Conservation (phyloP, 2,888 invertebrate species). For the Scaptomyza tumidula region DNA sequence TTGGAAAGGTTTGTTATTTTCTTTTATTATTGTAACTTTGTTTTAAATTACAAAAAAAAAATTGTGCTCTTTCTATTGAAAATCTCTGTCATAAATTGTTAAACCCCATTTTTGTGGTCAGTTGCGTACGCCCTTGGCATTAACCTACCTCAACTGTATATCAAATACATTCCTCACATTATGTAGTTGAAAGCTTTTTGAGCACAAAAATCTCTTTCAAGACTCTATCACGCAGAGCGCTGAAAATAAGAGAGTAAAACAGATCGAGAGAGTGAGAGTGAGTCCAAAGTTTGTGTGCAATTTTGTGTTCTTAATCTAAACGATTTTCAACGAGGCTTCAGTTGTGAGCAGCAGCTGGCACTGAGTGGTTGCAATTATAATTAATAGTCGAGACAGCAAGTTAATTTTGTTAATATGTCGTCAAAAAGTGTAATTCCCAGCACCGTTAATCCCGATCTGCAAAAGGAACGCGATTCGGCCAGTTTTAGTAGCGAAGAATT, state of each 20-base stretch:
- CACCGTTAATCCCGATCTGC: constrained; percentile 88
- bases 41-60: neutral
- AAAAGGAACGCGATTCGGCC: constrained; percentile 89
- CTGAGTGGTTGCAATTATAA: constrained; percentile 5
- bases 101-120: neutral
- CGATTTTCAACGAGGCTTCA: constrained; percentile 3
- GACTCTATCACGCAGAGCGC: neutral
- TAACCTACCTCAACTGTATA: neutral
- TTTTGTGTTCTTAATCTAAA: neutral
- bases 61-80: neutral
- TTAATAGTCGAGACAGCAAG: neutral
- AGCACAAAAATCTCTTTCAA: constrained; percentile 3
- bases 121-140: neutral
- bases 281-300: constrained; percentile 2
- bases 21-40: neutral
- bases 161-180: neutral
- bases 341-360: constrained; percentile 20
- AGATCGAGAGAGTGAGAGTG: neutral
- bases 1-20: neutral
- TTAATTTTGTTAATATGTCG: constrained; percentile 41
- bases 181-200: constrained; percentile 1
- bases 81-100: neutral
- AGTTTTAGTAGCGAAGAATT: constrained; percentile 90
- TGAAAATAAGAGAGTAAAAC: neutral
- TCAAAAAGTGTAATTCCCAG: constrained; percentile 57